Evolutionary conservation across 2,113 vertebrate genomes (phyloP).

Genomic region (Tretioscincus oriximinensis): DNA sequence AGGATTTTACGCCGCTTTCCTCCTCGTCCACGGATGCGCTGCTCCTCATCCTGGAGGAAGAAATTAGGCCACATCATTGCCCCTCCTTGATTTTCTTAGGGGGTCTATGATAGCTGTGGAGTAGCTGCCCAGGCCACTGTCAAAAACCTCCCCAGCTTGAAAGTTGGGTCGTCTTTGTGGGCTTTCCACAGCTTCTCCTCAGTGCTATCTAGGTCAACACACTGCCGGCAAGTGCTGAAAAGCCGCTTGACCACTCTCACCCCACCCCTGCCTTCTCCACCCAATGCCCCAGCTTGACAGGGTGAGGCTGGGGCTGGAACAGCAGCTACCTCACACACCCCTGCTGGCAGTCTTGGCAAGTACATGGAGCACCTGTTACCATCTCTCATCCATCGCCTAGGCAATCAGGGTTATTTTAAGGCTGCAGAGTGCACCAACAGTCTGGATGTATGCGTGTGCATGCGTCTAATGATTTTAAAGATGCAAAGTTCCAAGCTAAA

Average conservation of each 20-base stretch:
- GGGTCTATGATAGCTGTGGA: neutral
- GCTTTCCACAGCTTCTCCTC: neutral
- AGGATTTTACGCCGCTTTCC: constrained; percentile 59
- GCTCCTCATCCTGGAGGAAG: constrained; percentile 81
- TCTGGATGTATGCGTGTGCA: constrained; percentile 1
- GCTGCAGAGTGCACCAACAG: neutral
- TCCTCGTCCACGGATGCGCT: constrained; percentile 62
- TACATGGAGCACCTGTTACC: constrained; percentile 44
- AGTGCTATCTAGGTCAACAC: constrained; percentile 42
- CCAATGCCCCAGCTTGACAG: constrained; percentile 1
- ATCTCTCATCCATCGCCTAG: constrained; percentile 41
- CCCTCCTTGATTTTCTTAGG: neutral
- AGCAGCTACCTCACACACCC: neutral
- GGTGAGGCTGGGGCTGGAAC: neutral
- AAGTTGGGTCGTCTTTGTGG: constrained; percentile 9
- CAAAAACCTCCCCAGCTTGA: constrained; percentile 2
- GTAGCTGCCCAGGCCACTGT: neutral
- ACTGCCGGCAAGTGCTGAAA: constrained; percentile 36
- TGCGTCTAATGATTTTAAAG: neutral
- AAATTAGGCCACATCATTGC: constrained; percentile 88
- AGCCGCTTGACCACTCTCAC: constrained; percentile 18
- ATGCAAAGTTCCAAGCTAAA: neutral
- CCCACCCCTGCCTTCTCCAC: constrained; percentile 2
- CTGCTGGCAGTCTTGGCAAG: constrained; percentile 32
- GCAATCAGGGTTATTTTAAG: constrained; percentile 48